These are phyloP conservation scores for Struthidea cinerea DNA, from an alignment of 2,113 vertebrate genomes.

Conservation along the genomic window DNA sequence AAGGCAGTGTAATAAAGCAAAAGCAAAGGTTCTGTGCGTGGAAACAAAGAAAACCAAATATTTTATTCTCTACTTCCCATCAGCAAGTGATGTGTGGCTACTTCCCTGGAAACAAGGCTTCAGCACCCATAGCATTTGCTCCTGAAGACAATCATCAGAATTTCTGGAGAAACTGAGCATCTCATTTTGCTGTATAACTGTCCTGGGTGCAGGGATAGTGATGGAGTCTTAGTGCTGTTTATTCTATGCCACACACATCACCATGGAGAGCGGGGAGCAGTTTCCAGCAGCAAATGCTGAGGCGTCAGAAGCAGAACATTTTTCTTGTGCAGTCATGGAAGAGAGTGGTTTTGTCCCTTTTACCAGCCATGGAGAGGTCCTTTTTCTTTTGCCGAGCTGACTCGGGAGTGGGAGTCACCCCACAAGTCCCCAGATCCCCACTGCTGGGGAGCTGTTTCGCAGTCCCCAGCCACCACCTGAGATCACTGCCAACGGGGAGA, in stretches of 20 bases:
- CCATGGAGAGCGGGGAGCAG: fast-evolving
- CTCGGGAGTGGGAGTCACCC: fast-evolving
- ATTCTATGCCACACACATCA: not conserved
- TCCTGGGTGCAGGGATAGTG: not conserved
- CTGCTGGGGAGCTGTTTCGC: not conserved
- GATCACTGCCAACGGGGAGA: fast-evolving
- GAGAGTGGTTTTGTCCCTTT: not conserved
- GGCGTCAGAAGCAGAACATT: fast-evolving
- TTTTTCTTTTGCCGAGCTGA: not conserved
- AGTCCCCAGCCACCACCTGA: not conserved
- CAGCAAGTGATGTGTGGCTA: not conserved
- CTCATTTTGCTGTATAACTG: not conserved
- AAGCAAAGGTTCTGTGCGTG: not conserved
- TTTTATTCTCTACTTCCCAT: not conserved
- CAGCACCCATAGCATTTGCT: not conserved
- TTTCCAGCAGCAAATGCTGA: not conserved
- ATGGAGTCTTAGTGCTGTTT: not conserved
- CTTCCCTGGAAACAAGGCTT: not conserved
- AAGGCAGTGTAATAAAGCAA: not conserved
- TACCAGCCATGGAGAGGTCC: fast-evolving
- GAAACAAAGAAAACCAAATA: not conserved
- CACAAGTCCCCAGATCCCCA: fast-evolving
- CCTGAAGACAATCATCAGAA: not conserved
- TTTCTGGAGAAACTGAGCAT: not conserved
- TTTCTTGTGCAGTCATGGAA: not conserved